These are phyloP conservation scores for Eupithecia centaureata DNA, from an alignment of 2,888 invertebrate genomes.

Conservation along the genomic window DNA sequence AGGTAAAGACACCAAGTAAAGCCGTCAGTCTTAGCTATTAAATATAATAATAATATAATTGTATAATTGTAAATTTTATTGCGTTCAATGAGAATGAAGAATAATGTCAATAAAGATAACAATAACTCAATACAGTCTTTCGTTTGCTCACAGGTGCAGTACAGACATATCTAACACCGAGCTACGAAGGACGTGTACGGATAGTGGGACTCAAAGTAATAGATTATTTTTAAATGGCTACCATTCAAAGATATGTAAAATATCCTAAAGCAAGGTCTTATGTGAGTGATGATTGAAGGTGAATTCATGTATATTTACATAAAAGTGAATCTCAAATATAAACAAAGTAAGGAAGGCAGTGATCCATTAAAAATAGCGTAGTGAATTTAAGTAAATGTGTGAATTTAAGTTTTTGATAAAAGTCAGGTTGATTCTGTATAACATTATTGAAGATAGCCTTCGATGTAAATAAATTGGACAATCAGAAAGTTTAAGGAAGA, in stretches of 20 bases:
- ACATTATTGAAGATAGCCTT: background rate
- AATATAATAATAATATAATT: too few relatives aligned
- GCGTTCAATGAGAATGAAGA: background rate
- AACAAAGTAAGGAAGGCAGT: background rate
- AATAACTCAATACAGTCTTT: background rate
- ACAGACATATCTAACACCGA: background rate
- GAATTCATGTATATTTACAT: background rate
- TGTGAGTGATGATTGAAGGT: background rate
- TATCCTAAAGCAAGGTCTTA: background rate
- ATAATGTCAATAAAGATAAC: background rate
- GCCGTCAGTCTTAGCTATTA: too few relatives aligned
- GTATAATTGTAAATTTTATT: too few relatives aligned
- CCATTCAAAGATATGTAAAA: background rate
- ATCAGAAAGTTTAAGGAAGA: background rate
- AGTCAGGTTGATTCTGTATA: too few relatives aligned
- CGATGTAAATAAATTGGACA: background rate
- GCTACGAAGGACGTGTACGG: slow-evolving; percentile 1
- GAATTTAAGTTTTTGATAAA: background rate
- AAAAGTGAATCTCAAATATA: background rate
- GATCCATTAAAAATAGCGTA: background rate
- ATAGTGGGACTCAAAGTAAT: background rate
- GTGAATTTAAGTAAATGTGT: background rate
- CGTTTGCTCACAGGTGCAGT: background rate
- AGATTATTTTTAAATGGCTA: background rate
- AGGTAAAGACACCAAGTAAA: too few relatives aligned